These are phyloP conservation scores for Frankliniella intonsa DNA, from an alignment of 2,888 invertebrate species.

Conservation along the genomic window DNA sequence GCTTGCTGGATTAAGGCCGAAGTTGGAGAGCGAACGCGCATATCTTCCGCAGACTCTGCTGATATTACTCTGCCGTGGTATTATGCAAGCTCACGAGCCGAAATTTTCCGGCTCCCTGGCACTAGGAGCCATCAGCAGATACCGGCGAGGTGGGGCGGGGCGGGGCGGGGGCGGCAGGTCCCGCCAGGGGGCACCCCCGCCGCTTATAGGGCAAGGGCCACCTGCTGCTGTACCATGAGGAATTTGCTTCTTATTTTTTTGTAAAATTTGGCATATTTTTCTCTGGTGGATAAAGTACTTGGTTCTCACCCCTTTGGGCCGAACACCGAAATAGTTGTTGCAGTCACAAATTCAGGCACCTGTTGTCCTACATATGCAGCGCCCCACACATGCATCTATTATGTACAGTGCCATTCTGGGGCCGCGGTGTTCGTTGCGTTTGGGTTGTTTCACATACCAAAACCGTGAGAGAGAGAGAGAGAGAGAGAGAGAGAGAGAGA, in stretches of 20 bases:
- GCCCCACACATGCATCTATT: neutral
- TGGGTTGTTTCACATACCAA: neutral
- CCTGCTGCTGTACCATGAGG: too few relatives aligned
- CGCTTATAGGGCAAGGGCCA: too few relatives aligned
- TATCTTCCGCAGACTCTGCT: slow-evolving; percentile 24
- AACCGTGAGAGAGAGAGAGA: neutral
- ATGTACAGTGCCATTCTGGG: neutral
- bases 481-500: neutral
- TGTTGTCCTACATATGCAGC: slow-evolving; percentile 5
- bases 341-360: neutral
- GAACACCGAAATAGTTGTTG: too few relatives aligned
- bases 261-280: too few relatives aligned
- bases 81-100: slow-evolving; percentile 8
- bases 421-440: neutral
- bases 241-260: too few relatives aligned
- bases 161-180: too few relatives aligned
- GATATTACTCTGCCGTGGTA: slow-evolving; percentile 1
- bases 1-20: slow-evolving; percentile 21
- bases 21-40: slow-evolving; percentile 25
- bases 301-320: too few relatives aligned
- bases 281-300: too few relatives aligned
- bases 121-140: slow-evolving; percentile 5
- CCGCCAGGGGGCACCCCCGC: too few relatives aligned
- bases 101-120: slow-evolving; percentile 9
- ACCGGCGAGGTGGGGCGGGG: neutral